Conservation (phyloP, 1,140 invertebrate genomes). For the Drosophila biarmipes region DNA sequence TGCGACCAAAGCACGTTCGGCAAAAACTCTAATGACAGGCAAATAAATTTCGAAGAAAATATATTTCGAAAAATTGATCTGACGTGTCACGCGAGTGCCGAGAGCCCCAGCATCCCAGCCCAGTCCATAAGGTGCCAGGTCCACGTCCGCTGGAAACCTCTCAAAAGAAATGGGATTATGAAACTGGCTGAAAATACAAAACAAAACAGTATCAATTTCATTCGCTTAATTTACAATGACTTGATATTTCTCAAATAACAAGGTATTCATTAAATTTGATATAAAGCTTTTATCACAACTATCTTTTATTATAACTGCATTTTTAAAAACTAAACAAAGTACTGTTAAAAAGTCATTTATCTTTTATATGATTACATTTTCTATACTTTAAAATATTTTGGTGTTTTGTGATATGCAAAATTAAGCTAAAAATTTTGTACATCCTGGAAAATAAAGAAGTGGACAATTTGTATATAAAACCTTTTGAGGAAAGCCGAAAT, state of each 20-base stretch:
- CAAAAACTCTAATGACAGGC: slow-evolving; percentile 81
- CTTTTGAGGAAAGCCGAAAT: too few relatives aligned
- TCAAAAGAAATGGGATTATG: slow-evolving; percentile 3
- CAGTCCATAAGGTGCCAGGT: slow-evolving; percentile 8
- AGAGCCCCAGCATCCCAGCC: slow-evolving; percentile 13
- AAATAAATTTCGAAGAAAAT: slow-evolving; percentile 80
- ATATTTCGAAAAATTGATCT: slow-evolving; percentile 81
- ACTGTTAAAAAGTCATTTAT: too few relatives aligned
- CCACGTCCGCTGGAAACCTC: neutral
- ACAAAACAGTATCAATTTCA: neutral
- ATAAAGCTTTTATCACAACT: too few relatives aligned
- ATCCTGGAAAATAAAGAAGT: too few relatives aligned
- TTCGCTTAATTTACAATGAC: neutral
- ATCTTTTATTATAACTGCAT: too few relatives aligned
- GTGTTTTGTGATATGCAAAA: too few relatives aligned
- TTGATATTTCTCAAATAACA: neutral
- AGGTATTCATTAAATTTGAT: too few relatives aligned
- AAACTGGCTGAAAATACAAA: slow-evolving; percentile 10
- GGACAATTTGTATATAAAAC: too few relatives aligned
- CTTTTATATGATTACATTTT: too few relatives aligned
- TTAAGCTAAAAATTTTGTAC: too few relatives aligned
- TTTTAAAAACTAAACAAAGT: too few relatives aligned
- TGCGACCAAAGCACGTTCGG: slow-evolving; percentile 75
- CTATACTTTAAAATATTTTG: too few relatives aligned
- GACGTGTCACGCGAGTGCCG: slow-evolving; percentile 73